A percentile compares a stretch with the other conserved stretches of the same genome.
Conservation (phyloP, 2,797 vertebrate species). For the Sebastes melanostomus region DNA sequence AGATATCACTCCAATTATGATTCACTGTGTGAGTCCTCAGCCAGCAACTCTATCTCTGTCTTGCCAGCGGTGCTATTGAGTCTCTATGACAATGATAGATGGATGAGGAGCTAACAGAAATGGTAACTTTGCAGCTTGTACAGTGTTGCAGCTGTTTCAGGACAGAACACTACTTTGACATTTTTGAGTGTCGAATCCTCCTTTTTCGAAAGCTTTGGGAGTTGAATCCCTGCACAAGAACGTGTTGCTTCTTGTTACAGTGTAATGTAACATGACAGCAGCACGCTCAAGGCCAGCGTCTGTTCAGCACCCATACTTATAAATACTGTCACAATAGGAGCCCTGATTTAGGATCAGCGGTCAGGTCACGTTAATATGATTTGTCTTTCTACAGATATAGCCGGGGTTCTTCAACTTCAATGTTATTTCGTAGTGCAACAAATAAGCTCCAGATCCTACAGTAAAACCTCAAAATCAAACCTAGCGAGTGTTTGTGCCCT, state of each 20-base stretch:
- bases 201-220: background rate
- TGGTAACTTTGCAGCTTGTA: slow-evolving; percentile 25
- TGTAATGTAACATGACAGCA: slow-evolving; percentile 16
- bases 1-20: slow-evolving; percentile 4
- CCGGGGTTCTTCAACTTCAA: background rate
- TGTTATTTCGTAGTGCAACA: background rate
- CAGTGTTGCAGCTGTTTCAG: slow-evolving; percentile 6
- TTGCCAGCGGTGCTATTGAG: slow-evolving; percentile 12
- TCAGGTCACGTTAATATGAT: slow-evolving; percentile 21
- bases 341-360: background rate
- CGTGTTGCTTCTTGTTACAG: background rate
- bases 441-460: background rate
- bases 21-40: slow-evolving; percentile 8
- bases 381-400: background rate
- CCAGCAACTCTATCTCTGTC: slow-evolving; percentile 3
- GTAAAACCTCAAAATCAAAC: background rate
- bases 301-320: background rate
- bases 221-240: background rate
- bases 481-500: background rate
- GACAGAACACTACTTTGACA: background rate
- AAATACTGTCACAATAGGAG: slow-evolving; percentile 30
- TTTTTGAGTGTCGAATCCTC: background rate
- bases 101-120: slow-evolving; percentile 12
- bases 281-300: slow-evolving; percentile 17
- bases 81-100: slow-evolving; percentile 40